Percentiles rank a stretch among this genome's conserved stretches.
Conservation (phyloP, 2,797 vertebrate genomes). For the Enteromius unitaeniatus region DNA sequence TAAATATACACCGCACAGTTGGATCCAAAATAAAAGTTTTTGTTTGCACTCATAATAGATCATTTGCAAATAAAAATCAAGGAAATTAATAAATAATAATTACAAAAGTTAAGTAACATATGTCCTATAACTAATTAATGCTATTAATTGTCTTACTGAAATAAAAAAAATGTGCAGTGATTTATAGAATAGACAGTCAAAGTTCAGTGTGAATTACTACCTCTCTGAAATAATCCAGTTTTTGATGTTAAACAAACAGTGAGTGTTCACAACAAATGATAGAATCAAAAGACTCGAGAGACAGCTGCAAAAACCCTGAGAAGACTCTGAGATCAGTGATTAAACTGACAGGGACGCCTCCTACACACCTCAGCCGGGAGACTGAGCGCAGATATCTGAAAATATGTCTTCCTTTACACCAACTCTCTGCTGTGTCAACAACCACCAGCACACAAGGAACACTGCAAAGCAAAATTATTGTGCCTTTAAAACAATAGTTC, state of each 20-base stretch:
- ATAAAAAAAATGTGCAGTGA: not conserved
- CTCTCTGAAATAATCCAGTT: constrained; percentile 2
- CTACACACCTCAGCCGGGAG: not conserved
- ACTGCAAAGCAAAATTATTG: not conserved
- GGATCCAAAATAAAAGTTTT: too few species aligned
- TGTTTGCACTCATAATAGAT: not conserved
- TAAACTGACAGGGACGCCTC: constrained; percentile 2
- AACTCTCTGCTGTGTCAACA: not conserved
- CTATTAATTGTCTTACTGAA: not conserved
- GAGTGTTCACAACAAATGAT: not conserved
- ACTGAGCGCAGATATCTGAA: not conserved
- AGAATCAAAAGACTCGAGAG: not conserved
- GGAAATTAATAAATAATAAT: not conserved
- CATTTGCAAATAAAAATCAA: not conserved
- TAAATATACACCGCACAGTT: too few species aligned
- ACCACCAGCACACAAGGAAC: not conserved
- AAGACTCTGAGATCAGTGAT: constrained; percentile 33
- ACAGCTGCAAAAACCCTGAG: not conserved
- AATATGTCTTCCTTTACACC: not conserved
- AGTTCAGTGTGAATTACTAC: not conserved
- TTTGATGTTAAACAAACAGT: constrained; percentile 13
- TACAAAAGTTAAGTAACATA: not conserved
- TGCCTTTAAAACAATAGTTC: not conserved
- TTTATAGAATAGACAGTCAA: not conserved
- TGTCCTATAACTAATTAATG: not conserved